Conservation (phyloP, 2,888 invertebrate species). For the Protophormia terraenovae region DNA sequence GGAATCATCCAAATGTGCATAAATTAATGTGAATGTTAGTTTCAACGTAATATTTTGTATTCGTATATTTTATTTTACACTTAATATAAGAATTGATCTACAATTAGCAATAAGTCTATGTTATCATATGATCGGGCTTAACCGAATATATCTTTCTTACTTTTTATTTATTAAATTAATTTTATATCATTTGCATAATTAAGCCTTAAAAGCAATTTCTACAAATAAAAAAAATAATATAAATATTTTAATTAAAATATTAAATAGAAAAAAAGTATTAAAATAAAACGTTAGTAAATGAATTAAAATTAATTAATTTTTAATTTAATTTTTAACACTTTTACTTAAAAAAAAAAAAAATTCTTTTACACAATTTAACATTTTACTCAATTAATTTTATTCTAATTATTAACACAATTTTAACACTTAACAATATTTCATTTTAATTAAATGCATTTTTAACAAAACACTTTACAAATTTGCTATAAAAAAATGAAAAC, state of each 20-base stretch:
- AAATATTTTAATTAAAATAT: neutral
- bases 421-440: neutral
- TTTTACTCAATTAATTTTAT: neutral
- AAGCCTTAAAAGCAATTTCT: too few species aligned
- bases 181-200: too few species aligned
- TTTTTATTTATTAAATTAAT: too few species aligned
- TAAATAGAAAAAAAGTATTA: neutral
- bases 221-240: too few species aligned
- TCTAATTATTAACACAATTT: neutral
- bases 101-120: too few species aligned
- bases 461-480: slow-evolving; percentile 7
- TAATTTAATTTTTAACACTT: neutral
- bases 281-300: neutral
- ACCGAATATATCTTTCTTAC: too few species aligned
- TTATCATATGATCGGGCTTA: too few species aligned
- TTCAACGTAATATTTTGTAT: too few species aligned
- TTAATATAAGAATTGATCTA: too few species aligned
- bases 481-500: neutral
- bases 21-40: too few species aligned
- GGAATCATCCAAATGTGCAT: too few species aligned
- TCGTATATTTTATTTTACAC: too few species aligned
- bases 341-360: neutral
- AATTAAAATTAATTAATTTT: neutral
- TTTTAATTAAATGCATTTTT: slow-evolving; percentile 7
- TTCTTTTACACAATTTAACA: neutral